These are phyloP conservation scores for Chaetops frenatus DNA, from an alignment of 2,113 vertebrate species.

Conservation along the genomic window DNA sequence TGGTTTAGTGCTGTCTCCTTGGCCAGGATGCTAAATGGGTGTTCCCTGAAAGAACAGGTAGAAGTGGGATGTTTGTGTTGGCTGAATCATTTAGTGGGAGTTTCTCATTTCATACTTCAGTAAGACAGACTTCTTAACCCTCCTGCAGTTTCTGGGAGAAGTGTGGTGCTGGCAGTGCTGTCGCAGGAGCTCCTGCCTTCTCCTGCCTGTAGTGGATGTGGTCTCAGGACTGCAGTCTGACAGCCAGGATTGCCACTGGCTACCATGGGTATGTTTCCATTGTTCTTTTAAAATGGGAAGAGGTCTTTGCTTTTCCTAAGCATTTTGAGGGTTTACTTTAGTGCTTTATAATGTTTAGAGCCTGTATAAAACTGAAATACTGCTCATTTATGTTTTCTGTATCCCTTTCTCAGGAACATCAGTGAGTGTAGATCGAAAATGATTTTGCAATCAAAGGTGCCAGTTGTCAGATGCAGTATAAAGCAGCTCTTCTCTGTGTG, in stretches of 20 bases:
- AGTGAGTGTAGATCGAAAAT: background rate
- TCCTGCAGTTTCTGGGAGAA: background rate
- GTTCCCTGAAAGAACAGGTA: background rate
- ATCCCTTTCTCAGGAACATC: background rate
- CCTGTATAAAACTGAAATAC: background rate
- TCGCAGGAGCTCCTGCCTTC: background rate
- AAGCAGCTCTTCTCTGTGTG: background rate
- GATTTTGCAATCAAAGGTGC: background rate
- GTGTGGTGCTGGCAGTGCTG: background rate
- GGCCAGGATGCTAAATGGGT: background rate
- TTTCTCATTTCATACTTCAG: background rate
- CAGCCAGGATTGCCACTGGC: background rate
- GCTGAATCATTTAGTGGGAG: background rate
- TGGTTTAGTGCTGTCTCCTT: background rate
- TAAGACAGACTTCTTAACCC: rapidly evolving
- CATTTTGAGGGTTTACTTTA: background rate
- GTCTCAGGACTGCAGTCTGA: rapidly evolving
- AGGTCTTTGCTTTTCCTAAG: background rate
- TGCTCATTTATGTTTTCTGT: background rate
- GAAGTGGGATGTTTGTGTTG: background rate
- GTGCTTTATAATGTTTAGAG: background rate
- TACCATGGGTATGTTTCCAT: rapidly evolving
- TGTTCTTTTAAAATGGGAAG: background rate
- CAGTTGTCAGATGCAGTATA: background rate
- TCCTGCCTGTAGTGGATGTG: background rate